These are phyloP conservation scores for Apis dorsata DNA, from an alignment of 1,140 invertebrate genomes.

Conservation along the genomic window DNA sequence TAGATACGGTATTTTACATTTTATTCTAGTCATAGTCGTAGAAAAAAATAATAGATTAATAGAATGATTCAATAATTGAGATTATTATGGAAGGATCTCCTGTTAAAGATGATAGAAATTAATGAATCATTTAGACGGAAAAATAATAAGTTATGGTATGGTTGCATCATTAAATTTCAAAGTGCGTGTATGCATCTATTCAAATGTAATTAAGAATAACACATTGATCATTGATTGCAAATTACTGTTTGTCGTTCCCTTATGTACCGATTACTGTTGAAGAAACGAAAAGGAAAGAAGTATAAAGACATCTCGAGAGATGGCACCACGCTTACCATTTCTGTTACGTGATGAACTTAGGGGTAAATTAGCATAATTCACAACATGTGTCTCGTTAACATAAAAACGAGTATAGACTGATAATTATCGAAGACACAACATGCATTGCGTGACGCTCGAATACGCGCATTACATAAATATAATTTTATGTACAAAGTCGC, in stretches of 20 bases:
- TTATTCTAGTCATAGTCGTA: too few relatives aligned
- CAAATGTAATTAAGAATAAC: background rate
- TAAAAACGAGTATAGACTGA: constrained; percentile 23
- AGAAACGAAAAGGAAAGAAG: background rate
- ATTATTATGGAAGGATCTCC: background rate
- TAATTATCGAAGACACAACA: constrained; percentile 20
- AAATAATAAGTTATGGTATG: too few relatives aligned
- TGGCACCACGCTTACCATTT: constrained; percentile 51
- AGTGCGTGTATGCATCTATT: background rate
- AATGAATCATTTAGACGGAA: background rate
- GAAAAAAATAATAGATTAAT: background rate
- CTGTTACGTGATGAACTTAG: background rate
- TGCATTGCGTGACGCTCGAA: constrained; percentile 11
- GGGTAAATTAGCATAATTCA: constrained; percentile 42
- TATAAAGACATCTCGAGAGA: constrained; percentile 22
- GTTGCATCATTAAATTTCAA: background rate
- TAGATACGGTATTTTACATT: background rate
- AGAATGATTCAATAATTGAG: background rate
- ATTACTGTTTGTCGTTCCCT: background rate
- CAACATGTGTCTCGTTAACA: constrained; percentile 11
- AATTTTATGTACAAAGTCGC: background rate
- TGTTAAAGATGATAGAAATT: background rate
- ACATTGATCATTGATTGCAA: background rate
- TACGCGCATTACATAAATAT: constrained; percentile 20
- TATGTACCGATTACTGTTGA: background rate